phyloP scores from a whole-genome alignment of 1,140 invertebrate species.

The Bombus superbus region DNA sequence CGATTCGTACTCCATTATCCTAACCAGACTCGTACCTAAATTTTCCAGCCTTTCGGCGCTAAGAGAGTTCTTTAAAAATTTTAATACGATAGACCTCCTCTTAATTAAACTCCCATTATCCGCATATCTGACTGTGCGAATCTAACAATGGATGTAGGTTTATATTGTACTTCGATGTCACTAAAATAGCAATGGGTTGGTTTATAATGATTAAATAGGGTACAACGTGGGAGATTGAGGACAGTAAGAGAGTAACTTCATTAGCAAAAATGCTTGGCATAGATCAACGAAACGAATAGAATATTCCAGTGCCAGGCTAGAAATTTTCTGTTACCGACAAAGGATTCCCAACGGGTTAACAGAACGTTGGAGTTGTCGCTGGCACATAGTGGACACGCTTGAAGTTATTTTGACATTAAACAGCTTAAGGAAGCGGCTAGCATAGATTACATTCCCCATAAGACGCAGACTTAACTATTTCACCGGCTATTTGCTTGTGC shows the following conservation, averaged over 20 bases:
- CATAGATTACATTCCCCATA: constrained; percentile 15
- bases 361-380: not conserved
- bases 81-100: not conserved
- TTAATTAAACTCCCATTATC: not conserved
- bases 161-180: not conserved
- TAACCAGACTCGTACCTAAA: not conserved
- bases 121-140: not conserved
- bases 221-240: no score
- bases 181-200: not conserved
- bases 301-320: no score
- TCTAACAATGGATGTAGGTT: not conserved
- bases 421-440: constrained; percentile 21
- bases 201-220: no score
- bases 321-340: not conserved
- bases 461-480: constrained; percentile 4
- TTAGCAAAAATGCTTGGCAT: not conserved
- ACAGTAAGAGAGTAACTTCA: not conserved
- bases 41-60: not conserved
- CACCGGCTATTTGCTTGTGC: not conserved
- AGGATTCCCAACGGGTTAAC: not conserved
- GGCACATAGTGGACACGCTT: not conserved
- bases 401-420: constrained; percentile 24
- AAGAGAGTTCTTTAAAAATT: not conserved
- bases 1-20: not conserved
- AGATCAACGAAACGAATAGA: not conserved